phyloP scores from a whole-genome alignment of 1,140 invertebrate genomes.

The Branchinecta lynchi region DNA sequence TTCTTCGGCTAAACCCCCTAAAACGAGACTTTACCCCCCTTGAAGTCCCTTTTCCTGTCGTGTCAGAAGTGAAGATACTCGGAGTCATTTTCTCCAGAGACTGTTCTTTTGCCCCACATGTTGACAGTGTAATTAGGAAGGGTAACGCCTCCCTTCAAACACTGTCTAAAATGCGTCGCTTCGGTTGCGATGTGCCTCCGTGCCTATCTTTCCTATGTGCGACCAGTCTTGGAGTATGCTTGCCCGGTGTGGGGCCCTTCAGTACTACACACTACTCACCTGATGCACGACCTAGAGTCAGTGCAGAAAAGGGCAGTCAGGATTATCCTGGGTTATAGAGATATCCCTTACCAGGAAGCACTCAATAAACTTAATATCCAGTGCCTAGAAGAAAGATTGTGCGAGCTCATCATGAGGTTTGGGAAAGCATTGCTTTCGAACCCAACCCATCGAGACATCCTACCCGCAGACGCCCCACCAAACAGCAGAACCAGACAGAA shows the following conservation, averaged over 20 bases:
- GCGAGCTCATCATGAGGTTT: slow-evolving; percentile 5
- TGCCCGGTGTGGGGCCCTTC: too few species aligned
- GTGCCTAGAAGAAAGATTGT: neutral
- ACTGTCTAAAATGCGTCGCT: slow-evolving; percentile 5
- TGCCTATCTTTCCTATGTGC: slow-evolving; percentile 1
- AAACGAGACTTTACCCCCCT: slow-evolving; percentile 5
- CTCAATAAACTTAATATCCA: too few species aligned
- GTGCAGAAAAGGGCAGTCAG: too few species aligned
- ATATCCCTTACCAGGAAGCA: too few species aligned
- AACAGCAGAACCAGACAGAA: neutral
- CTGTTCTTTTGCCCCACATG: too few species aligned
- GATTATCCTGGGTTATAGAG: too few species aligned
- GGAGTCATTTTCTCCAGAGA: too few species aligned
- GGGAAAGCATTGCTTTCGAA: slow-evolving; percentile 1
- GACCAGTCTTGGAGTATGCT: too few species aligned
- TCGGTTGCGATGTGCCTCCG: neutral
- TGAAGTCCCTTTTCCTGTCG: slow-evolving; percentile 5
- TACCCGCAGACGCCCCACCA: neutral
- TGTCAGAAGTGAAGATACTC: too few species aligned
- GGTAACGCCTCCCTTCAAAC: neutral
- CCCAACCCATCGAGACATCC: slow-evolving; percentile 3
- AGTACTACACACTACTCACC: too few species aligned
- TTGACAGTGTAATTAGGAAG: too few species aligned
- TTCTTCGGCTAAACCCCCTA: slow-evolving; percentile 3
- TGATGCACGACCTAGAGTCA: too few species aligned